Conservation (phyloP, 2,797 vertebrate species). For the Dermochelys coriacea region DNA sequence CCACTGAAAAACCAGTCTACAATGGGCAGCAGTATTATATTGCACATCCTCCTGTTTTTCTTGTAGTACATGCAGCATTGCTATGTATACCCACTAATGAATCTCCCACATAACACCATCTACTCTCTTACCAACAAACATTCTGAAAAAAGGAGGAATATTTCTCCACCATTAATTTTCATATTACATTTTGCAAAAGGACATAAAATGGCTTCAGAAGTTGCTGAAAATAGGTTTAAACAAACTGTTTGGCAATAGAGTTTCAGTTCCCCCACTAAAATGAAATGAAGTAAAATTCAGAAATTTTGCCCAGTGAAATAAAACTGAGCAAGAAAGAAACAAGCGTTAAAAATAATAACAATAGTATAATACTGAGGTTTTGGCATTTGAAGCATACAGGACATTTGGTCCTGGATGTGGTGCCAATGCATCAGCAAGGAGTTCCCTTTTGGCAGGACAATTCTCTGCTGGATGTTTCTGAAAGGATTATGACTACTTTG, state of each 20-base stretch:
- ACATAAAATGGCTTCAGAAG: constrained; percentile 8
- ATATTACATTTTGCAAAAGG: constrained; percentile 2
- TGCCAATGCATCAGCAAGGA: not conserved
- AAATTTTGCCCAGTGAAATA: not conserved
- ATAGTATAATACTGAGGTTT: not conserved
- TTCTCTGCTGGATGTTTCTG: not conserved
- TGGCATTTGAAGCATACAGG: not conserved
- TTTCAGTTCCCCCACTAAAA: not conserved
- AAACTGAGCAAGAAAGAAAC: fast-evolving
- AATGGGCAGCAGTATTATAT: constrained; percentile 20
- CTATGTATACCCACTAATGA: constrained; percentile 56
- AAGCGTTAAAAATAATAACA: not conserved
- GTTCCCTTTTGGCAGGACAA: not conserved
- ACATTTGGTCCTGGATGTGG: not conserved
- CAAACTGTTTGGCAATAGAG: not conserved
- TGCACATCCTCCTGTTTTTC: constrained; percentile 33
- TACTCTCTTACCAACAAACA: constrained; percentile 34
- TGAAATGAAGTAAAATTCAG: not conserved
- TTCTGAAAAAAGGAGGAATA: constrained; percentile 43
- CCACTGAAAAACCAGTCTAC: constrained; percentile 18
- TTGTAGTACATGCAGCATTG: constrained; percentile 31
- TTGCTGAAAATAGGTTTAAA: not conserved
- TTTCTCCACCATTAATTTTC: constrained; percentile 46
- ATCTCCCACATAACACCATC: constrained; percentile 55
- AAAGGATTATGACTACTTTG: not conserved